Evolutionary conservation across 2,113 vertebrate genomes (phyloP).

Genomic region (Trochalopteron elliotii): DNA sequence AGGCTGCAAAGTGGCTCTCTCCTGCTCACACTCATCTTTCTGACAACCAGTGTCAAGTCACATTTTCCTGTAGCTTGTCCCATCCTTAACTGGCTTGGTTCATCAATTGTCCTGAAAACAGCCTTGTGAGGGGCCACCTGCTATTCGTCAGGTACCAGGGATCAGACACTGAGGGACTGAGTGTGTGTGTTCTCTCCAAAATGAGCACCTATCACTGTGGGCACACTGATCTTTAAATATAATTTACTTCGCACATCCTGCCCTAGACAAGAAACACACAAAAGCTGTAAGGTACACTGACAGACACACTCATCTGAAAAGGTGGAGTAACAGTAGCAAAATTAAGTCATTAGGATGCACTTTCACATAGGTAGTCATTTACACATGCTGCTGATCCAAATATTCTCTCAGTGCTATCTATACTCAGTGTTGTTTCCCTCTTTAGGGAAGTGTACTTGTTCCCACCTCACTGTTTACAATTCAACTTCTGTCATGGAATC

Average conservation of each 20-base stretch:
- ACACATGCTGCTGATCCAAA: background rate
- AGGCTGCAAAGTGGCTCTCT: background rate
- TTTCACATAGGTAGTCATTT: background rate
- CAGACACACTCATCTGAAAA: background rate
- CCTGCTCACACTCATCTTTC: background rate
- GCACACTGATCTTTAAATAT: background rate
- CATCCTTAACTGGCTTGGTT: background rate
- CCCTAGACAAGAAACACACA: background rate
- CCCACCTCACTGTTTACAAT: background rate
- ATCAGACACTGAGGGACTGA: background rate
- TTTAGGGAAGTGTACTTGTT: background rate
- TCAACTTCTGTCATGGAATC: background rate
- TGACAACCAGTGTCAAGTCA: background rate
- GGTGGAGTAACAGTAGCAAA: background rate
- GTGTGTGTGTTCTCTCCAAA: background rate
- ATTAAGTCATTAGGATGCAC: background rate
- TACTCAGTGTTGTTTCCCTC: background rate
- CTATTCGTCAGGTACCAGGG: background rate
- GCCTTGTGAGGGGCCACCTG: background rate
- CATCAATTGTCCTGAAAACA: background rate
- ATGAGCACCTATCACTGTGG: background rate
- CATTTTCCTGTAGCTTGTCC: background rate
- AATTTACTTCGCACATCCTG: background rate
- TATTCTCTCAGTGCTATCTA: background rate
- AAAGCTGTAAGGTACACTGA: background rate